Conservation (phyloP, 2,113 vertebrate species). For the Oncorhynchus clarkii region DNA sequence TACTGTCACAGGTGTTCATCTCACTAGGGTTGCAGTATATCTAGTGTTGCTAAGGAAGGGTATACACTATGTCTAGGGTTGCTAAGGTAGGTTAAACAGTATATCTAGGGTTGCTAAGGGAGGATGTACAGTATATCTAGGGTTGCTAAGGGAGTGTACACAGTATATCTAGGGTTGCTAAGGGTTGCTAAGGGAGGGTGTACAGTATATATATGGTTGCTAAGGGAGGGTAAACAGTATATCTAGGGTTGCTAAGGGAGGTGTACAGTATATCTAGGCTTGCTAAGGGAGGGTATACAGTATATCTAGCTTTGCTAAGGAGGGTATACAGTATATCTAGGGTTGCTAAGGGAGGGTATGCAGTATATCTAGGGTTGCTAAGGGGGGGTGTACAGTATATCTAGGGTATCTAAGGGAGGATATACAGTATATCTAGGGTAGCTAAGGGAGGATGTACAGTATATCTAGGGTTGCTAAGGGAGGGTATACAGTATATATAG, state of each 20-base stretch:
- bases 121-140: not conserved
- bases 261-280: not conserved
- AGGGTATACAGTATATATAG: not conserved
- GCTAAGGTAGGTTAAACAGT: not conserved
- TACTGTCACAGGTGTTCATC: slow-evolving; percentile 48
- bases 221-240: not conserved
- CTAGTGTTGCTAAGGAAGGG: not conserved
- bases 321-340: not conserved
- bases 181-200: not conserved
- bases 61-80: not conserved
- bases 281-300: not conserved
- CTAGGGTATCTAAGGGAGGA: not conserved
- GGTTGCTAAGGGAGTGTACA: not conserved
- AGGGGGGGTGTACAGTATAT: not conserved
- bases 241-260: not conserved
- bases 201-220: not conserved
- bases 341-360: not conserved
- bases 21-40: slow-evolving; percentile 28
- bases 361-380: not conserved
- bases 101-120: not conserved
- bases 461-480: not conserved
- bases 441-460: not conserved
- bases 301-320: not conserved
- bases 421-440: not conserved
- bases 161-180: slow-evolving; percentile 14